These are phyloP conservation scores for Fopius arisanus DNA, from an alignment of 1,140 invertebrate genomes.

Conservation along the genomic window DNA sequence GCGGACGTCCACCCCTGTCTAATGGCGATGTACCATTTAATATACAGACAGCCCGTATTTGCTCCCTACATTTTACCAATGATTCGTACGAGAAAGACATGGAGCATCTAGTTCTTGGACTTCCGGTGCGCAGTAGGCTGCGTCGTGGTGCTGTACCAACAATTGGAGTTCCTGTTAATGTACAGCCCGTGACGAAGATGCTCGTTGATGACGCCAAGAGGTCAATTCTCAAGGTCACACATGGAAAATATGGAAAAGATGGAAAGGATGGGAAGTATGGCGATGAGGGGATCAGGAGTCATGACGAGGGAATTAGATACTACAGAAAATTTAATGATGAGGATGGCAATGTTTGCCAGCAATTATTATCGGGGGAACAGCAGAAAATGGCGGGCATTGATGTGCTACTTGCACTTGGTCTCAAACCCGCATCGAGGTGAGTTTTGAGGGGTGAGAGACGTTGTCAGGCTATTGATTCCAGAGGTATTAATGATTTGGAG, in stretches of 20 bases:
- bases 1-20: constrained; percentile 61
- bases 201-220: constrained; percentile 61
- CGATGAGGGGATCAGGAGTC: neutral
- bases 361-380: constrained; percentile 16
- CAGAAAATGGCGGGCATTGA: constrained; percentile 49
- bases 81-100: constrained; percentile 69
- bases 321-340: neutral
- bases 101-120: constrained; percentile 67
- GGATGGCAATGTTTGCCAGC: neutral
- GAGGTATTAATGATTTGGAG: no score
- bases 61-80: constrained; percentile 67
- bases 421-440: constrained; percentile 57
- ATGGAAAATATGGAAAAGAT: constrained; percentile 47
- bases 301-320: neutral
- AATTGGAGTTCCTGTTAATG: constrained; percentile 65
- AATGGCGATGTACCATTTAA: constrained; percentile 64
- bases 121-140: constrained; percentile 66
- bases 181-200: constrained; percentile 60
- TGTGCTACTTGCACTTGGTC: constrained; percentile 57
- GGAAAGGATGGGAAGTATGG: constrained; percentile 28
- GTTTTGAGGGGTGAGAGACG: constrained; percentile 39
- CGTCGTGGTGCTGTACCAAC: constrained; percentile 67
- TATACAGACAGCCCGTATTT: constrained; percentile 68
- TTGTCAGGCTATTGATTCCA: no score
- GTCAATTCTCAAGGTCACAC: constrained; percentile 57